Base-by-base conservation (phyloP, 2,888 invertebrate species). In the Drosophila nr. perissopoda region DNA sequence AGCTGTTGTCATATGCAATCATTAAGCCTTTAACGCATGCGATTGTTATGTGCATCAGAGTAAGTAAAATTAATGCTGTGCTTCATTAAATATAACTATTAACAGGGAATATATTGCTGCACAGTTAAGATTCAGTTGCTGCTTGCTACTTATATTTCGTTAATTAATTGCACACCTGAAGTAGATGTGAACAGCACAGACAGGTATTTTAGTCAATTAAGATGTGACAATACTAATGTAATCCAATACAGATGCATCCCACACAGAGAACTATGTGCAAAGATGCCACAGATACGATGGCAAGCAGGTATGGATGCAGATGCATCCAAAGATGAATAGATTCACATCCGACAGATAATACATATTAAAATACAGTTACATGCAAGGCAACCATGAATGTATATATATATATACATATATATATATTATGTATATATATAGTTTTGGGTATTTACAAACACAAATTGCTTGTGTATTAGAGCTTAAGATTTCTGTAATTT, bases 401-500 rank as follows among this genome's bases (percentile, higher is more conserved):
- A 34, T 16, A 34, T 13, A 29, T n/a, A 16, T 16, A 25, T n/a
- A n/a, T n/a, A n/a, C n/a, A n/a, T n/a, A n/a, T 16, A 8, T 25
- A 42, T 11, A 3, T 42, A 11, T 42, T 8, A 16, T 36, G 2
- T 38, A 38, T 38, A 7, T 38, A 7, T 13, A 25, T 25, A 46
- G 56, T 56, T 8, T 38, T 38, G n/a, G 7, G 13, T 16, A 16
- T 25, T 46, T 63, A 16, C 52, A 11, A 34, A 33, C 18, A 31
- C 53, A 53, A 67, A 66, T 67, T 56, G 66, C 56, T 38, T 67
- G 31, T 54, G 27, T 33, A 54, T 67, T 49, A 34, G 38, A 54
- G 25, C 54, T 21, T 13, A 16, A 33, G 27, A 67, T 66, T 54
- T 66, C 53, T 54, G 67, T 48, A 66, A 66, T 38, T 34, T 25